phyloP scores from a whole-genome alignment of 2,113 vertebrate genomes.

The Malurus cyaneus region DNA sequence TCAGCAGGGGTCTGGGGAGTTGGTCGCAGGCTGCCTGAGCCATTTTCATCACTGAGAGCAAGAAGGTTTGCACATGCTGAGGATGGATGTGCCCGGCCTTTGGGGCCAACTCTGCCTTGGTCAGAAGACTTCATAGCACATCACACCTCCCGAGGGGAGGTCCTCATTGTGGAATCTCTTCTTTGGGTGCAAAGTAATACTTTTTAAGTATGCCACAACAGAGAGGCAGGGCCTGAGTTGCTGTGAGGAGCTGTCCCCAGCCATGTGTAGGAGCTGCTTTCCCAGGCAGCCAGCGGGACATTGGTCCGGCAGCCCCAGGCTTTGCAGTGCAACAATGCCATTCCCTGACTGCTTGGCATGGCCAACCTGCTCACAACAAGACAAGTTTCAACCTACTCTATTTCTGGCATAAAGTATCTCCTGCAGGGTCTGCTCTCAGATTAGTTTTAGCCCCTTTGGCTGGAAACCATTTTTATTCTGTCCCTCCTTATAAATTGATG shows the following conservation, averaged over 20 bases:
- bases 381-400: background rate
- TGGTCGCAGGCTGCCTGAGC: background rate
- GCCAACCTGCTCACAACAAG: background rate
- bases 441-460: background rate
- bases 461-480: background rate
- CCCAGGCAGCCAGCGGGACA: background rate
- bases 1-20: fast-evolving
- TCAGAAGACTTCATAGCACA: background rate
- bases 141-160: background rate
- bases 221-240: background rate
- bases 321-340: background rate
- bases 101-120: background rate
- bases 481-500: background rate
- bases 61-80: fast-evolving
- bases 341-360: background rate
- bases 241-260: background rate
- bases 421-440: background rate
- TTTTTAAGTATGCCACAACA: background rate
- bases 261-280: background rate
- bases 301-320: background rate
- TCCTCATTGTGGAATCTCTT: fast-evolving
- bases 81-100: background rate
- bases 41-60: fast-evolving
- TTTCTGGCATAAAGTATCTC: background rate
- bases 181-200: background rate